A percentile compares a stretch with the other conserved stretches of the same genome.
Evolutionary conservation across 2,797 vertebrate genomes (phyloP).

Genomic region (Sebastes melanostomus): DNA sequence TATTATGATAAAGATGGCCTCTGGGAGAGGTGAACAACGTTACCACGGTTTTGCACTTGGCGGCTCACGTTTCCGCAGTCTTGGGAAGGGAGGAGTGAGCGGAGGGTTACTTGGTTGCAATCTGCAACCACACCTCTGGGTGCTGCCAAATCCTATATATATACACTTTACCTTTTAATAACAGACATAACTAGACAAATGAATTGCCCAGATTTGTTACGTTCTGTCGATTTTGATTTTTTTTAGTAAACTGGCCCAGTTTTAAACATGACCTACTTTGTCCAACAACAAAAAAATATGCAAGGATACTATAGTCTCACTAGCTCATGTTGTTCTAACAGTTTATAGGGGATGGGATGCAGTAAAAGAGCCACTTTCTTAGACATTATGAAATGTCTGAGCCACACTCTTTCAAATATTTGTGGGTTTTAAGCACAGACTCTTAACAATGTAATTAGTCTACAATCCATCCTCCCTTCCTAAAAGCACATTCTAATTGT

Average conservation of each 20-base stretch:
- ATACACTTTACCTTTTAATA: neutral
- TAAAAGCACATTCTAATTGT: neutral
- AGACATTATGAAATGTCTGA: conserved; percentile 11
- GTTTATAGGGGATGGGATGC: neutral
- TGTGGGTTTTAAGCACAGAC: conserved; percentile 5
- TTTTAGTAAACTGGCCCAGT: neutral
- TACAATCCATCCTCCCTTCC: neutral
- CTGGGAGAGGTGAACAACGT: no score
- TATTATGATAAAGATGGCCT: neutral
- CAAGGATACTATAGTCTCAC: neutral
- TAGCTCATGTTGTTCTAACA: neutral
- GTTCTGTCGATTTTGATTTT: no score
- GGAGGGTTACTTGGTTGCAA: neutral
- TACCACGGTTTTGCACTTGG: no score
- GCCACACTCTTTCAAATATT: neutral
- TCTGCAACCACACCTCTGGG: neutral
- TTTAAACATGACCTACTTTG: conserved; percentile 6
- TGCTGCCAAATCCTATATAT: neutral
- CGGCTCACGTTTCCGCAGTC: neutral
- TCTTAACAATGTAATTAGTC: conserved; percentile 4
- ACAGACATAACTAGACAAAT: neutral
- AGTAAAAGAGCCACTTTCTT: conserved; percentile 10
- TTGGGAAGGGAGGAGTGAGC: neutral
- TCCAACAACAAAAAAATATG: neutral
- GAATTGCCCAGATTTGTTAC: neutral